phyloP scores from a whole-genome alignment of 2,797 vertebrate species.

The Gobionotothen gibberifrons region DNA sequence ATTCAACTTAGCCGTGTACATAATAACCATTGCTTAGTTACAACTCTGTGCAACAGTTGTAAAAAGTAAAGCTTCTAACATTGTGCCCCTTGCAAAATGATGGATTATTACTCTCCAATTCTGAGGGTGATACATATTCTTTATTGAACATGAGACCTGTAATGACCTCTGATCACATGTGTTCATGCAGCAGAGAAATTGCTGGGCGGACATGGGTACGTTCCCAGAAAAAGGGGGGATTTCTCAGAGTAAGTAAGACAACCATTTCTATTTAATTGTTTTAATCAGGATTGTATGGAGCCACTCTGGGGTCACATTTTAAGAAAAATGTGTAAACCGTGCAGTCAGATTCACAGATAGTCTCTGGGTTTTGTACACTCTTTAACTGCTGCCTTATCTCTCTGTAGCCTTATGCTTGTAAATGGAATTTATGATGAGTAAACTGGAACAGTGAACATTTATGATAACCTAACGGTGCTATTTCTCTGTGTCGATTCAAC shows the following conservation, averaged over 20 bases:
- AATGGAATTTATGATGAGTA: too few relatives aligned
- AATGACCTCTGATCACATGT: background rate
- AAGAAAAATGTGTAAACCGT: too few relatives aligned
- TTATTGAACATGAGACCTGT: background rate
- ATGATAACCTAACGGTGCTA: too few relatives aligned
- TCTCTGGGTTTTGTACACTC: too few relatives aligned
- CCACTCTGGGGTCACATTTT: too few relatives aligned
- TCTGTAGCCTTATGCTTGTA: too few relatives aligned
- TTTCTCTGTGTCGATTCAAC: too few relatives aligned
- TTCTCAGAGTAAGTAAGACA: constrained; percentile 48
- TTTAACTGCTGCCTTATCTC: too few relatives aligned
- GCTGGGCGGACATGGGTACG: background rate
- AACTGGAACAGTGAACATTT: too few relatives aligned
- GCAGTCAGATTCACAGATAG: too few relatives aligned
- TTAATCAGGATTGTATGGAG: background rate
- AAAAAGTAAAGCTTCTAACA: background rate
- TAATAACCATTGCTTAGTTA: background rate
- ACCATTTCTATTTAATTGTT: background rate
- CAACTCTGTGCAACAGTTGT: background rate
- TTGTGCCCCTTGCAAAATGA: background rate
- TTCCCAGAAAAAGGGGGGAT: fast-evolving
- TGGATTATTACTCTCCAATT: background rate
- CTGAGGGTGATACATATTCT: background rate
- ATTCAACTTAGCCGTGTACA: background rate
- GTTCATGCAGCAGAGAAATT: constrained; percentile 21